phyloP scores from a whole-genome alignment of 92 coral and sea anemone genomes.

The Scolanthus callimorphus region DNA sequence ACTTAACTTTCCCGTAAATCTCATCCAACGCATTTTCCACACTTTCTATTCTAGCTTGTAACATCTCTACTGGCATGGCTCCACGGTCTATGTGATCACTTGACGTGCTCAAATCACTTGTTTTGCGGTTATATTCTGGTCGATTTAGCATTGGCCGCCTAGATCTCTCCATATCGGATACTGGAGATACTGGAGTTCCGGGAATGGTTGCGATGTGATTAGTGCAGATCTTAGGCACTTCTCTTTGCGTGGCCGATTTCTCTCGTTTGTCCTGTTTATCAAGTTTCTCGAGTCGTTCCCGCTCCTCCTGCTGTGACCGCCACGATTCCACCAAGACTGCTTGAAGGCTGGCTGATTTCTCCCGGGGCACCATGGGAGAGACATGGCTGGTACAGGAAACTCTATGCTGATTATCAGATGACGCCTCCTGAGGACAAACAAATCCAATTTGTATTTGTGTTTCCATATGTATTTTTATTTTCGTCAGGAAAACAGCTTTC shows the following conservation, averaged over 20 bases:
- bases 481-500: too few relatives aligned
- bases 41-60: slow-evolving; percentile 68
- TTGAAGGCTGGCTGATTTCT: slow-evolving; percentile 28
- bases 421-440: too few relatives aligned
- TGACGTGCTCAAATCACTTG: slow-evolving; percentile 42
- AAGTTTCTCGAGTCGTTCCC: slow-evolving; percentile 3
- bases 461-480: too few relatives aligned
- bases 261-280: slow-evolving; percentile 14
- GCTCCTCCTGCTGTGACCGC: slow-evolving; percentile 24
- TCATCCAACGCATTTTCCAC: slow-evolving; percentile 81
- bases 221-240: slow-evolving; percentile 12
- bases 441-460: too few relatives aligned
- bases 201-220: slow-evolving; percentile 3
- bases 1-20: slow-evolving; percentile 81
- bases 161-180: slow-evolving; percentile 8
- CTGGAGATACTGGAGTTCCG: background rate
- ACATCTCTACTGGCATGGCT: slow-evolving; percentile 47
- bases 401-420: too few relatives aligned
- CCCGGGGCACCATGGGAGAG: slow-evolving; percentile 31
- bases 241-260: slow-evolving; percentile 8
- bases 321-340: slow-evolving; percentile 52
- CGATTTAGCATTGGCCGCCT: slow-evolving; percentile 19
- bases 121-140: slow-evolving; percentile 15
- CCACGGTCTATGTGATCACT: slow-evolving; percentile 80
- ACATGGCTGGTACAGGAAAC: too few relatives aligned